Base-by-base conservation (phyloP, 1,140 invertebrate species). In the Nixonia krombeini region DNA sequence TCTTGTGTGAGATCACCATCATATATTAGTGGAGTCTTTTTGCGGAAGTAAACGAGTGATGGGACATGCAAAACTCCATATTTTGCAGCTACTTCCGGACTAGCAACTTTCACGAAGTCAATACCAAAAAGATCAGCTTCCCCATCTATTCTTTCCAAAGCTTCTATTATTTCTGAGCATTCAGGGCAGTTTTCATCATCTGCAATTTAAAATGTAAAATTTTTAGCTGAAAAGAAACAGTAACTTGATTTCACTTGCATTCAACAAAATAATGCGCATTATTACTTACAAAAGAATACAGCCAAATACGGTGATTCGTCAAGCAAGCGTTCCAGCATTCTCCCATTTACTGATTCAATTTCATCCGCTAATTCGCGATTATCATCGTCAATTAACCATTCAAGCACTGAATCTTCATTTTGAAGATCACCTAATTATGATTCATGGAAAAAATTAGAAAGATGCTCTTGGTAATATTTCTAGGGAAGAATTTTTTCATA, bases 21-120 rank as follows among this genome's bases (percentile, higher is more conserved):
- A 73, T 96, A 97, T 4, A 95, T 86, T 67, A 96, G 89, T 0
- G 95, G 94, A 2, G 90, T 89, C 85, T 92, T 91, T 79, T 96
- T 96, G 33, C 93, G 88, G 84, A 96, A 98, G 73, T 96, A 97
- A 13, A 95, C 92, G 9, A 98, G 81, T 1, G 94, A 91, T 4
- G 96, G 96, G 50, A 93, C 89, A 72, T 93, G 93, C 1, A 94
- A 87, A 38, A 96, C 88, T 62, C 91, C 91, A 75, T 93, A 95
- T 72, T 92, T 92, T 45, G 91, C 89, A 10, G 94, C 93, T 1
- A 93, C 92, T 70, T 94, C 92, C 0, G 89, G 84, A 75, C 94
- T 94, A n/a, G 91, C 91, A 37, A 97, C 94, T 82, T 97, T 97
- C 0, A 98, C 95, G 83, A 98, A 96, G 77, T 98, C 95, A 72